phyloP scores from a whole-genome alignment of 2,888 invertebrate genomes.

The Actias luna region DNA sequence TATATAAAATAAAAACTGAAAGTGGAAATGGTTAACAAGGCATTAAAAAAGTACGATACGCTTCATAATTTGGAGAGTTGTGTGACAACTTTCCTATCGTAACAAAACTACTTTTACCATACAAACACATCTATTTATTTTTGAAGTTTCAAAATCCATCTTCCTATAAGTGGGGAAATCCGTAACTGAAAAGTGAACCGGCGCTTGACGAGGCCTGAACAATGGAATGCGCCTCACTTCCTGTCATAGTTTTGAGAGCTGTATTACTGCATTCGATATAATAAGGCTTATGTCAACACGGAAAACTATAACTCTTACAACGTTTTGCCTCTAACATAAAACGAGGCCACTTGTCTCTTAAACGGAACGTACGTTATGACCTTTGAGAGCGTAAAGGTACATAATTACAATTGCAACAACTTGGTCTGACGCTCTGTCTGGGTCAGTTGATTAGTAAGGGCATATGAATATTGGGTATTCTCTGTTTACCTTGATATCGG shows the following conservation, averaged over 20 bases:
- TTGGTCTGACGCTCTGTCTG: conserved; percentile 41
- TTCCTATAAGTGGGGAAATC: conserved; percentile 14
- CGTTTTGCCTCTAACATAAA: conserved; percentile 39
- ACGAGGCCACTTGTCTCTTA: conserved; percentile 62
- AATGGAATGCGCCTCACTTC: conserved; percentile 72
- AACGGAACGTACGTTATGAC: conserved; percentile 64
- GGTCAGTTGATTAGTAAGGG: conserved; percentile 15
- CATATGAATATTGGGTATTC: conserved; percentile 4
- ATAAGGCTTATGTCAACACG: conserved; percentile 54
- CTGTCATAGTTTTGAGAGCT: conserved; percentile 73
- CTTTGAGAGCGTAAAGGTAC: conserved; percentile 68
- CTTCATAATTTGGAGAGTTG: conserved; percentile 5
- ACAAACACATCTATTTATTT: neutral
- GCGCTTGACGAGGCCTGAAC: conserved; percentile 58
- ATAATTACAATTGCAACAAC: conserved; percentile 38
- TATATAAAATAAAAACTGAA: neutral
- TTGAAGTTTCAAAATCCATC: neutral
- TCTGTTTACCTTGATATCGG: neutral
- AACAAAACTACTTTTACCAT: neutral
- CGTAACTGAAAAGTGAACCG: conserved; percentile 26
- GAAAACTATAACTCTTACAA: conserved; percentile 43
- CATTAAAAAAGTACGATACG: neutral
- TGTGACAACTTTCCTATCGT: neutral
- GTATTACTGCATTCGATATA: conserved; percentile 40
- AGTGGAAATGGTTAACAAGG: neutral